These are phyloP conservation scores for Tachystola acroxantha DNA, from an alignment of 2,888 invertebrate genomes.

Conservation along the genomic window DNA sequence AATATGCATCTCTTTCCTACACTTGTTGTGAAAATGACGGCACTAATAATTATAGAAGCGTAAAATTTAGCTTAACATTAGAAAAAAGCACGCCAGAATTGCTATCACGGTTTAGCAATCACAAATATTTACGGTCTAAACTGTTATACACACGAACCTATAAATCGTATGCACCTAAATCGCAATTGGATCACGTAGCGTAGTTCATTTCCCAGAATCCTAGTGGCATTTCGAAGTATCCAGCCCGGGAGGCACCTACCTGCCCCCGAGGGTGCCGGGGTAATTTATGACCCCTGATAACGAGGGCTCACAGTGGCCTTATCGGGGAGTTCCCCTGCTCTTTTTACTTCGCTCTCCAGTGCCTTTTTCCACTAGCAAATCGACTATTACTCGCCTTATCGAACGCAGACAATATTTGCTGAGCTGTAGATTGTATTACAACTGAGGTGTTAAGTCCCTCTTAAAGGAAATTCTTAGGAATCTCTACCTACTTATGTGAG, in stretches of 20 bases:
- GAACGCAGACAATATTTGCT: conserved; percentile 43
- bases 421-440: not conserved
- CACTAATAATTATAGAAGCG: too few relatives aligned
- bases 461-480: too few relatives aligned
- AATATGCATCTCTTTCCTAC: too few relatives aligned
- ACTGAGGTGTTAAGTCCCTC: too few relatives aligned
- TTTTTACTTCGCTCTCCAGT: conserved; percentile 62
- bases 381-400: conserved; percentile 61
- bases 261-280: conserved; percentile 65
- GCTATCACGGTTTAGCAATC: too few relatives aligned
- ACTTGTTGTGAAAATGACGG: too few relatives aligned
- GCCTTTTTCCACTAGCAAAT: conserved; percentile 66
- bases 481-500: too few relatives aligned
- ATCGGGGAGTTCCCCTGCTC: conserved; percentile 65
- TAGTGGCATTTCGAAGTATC: conserved; percentile 53
- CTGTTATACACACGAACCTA: too few relatives aligned
- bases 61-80: too few relatives aligned
- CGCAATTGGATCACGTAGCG: conserved; percentile 76
- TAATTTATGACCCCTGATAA: conserved; percentile 76
- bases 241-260: conserved; percentile 51
- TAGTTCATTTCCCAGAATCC: conserved; percentile 70
- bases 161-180: conserved; percentile 71
- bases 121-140: too few relatives aligned
- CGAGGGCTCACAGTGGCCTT: conserved; percentile 72
- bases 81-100: too few relatives aligned